Percentiles rank a stretch among this genome's conserved stretches.
Conservation (phyloP, 2,888 invertebrate genomes). For the Azorinus chamasolen region DNA sequence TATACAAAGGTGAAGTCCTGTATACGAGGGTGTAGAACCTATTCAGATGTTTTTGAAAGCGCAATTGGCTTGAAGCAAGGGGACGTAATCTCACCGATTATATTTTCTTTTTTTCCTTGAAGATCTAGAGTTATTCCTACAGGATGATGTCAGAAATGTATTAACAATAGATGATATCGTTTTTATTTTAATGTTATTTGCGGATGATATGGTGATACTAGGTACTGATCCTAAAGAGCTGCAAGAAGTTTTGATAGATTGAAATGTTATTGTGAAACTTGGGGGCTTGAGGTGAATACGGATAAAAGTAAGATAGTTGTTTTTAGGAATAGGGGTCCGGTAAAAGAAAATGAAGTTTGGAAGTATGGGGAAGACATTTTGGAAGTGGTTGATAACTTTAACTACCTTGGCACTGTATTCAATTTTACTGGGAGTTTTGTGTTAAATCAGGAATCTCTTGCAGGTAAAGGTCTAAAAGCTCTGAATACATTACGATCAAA, state of each 20-base stretch:
- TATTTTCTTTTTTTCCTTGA: slow-evolving; percentile 11
- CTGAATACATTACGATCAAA: slow-evolving; percentile 12
- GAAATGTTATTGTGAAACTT: slow-evolving; percentile 7
- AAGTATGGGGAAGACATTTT: not conserved
- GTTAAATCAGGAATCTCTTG: slow-evolving; percentile 11
- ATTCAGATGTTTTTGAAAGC: not conserved
- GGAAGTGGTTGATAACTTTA: slow-evolving; percentile 29
- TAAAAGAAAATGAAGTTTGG: slow-evolving; percentile 20
- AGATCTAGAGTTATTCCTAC: slow-evolving; percentile 19
- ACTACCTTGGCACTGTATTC: slow-evolving; percentile 27
- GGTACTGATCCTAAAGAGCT: not conserved
- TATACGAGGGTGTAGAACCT: not conserved
- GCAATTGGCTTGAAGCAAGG: slow-evolving; percentile 19
- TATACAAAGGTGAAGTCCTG: slow-evolving; percentile 5
- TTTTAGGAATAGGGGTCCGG: slow-evolving; percentile 3
- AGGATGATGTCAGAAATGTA: slow-evolving; percentile 4
- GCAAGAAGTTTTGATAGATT: slow-evolving; percentile 4
- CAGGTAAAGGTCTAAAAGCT: slow-evolving; percentile 23
- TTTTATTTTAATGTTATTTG: slow-evolving; percentile 7
- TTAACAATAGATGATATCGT: slow-evolving; percentile 2
- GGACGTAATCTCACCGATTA: slow-evolving; percentile 12
- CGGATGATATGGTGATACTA: slow-evolving; percentile 18
- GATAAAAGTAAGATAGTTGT: slow-evolving; percentile 9
- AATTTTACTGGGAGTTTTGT: slow-evolving; percentile 24
- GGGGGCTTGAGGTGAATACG: slow-evolving; percentile 1